Percentiles rank a stretch among this genome's conserved stretches.
These are phyloP conservation scores for Boleophthalmus pectinirostris DNA, from an alignment of 2,113 vertebrate species.

Conservation along the genomic window DNA sequence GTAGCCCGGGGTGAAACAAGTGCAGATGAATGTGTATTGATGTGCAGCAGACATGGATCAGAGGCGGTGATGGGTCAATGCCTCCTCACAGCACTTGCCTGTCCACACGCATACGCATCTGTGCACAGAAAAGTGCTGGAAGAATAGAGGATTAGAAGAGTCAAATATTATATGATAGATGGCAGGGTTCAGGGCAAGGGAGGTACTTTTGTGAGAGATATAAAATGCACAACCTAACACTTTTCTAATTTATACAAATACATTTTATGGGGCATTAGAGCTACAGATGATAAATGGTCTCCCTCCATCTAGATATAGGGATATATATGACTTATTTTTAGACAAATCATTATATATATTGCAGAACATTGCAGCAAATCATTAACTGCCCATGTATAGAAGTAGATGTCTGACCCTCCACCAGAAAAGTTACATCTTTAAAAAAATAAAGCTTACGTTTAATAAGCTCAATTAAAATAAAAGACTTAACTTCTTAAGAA, in stretches of 20 bases:
- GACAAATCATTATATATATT: neutral
- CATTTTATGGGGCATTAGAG: neutral
- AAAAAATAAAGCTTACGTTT: neutral
- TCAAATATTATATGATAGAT: neutral
- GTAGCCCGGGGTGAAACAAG: conserved; percentile 61
- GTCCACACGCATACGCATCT: conserved; percentile 29
- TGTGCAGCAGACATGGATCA: conserved; percentile 72
- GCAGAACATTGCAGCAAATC: neutral
- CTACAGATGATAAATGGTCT: neutral
- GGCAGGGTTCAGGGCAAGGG: neutral
- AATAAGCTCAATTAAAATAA: too few relatives aligned
- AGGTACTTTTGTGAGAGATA: neutral
- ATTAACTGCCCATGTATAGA: neutral
- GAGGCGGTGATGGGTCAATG: conserved; percentile 64
- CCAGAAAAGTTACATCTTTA: neutral
- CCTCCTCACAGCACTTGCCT: conserved; percentile 52
- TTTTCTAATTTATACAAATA: neutral
- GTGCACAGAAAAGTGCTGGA: neutral
- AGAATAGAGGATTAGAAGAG: neutral
- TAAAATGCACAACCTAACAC: neutral
- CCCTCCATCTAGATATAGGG: too few relatives aligned
- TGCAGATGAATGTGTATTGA: conserved; percentile 68
- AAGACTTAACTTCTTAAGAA: neutral
- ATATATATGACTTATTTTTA: too few relatives aligned
- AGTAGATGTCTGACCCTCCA: neutral